phyloP scores from a whole-genome alignment of 30 jellyfish, hydroid and myxozoan genomes.

The Pseudorhiza aurosa region DNA sequence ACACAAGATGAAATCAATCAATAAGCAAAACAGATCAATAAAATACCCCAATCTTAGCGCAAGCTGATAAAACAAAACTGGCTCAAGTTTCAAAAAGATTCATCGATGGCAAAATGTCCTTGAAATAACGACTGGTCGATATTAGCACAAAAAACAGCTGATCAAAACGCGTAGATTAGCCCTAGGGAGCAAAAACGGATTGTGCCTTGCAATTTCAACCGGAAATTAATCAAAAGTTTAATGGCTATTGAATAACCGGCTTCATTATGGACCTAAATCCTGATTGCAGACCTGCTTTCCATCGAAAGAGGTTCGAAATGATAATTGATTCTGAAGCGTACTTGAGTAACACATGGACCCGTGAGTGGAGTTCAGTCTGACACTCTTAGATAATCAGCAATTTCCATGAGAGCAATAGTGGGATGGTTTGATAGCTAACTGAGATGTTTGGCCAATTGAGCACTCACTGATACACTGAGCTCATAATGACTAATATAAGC shows the following conservation, averaged over 20 bases:
- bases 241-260: constrained; percentile 6
- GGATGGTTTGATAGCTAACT: not conserved
- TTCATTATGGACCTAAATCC: not conserved
- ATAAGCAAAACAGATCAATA: too few species aligned
- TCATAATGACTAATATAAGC: not conserved
- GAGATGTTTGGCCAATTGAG: not conserved
- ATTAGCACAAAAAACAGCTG: too few species aligned
- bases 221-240: not conserved
- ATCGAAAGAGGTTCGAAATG: not conserved
- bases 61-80: too few species aligned
- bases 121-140: too few species aligned
- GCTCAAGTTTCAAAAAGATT: too few species aligned
- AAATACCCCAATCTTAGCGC: too few species aligned
- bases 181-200: too few species aligned
- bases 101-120: too few species aligned
- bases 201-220: not conserved
- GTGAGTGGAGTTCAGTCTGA: constrained; percentile 6
- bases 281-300: not conserved
- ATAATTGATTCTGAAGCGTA: constrained; percentile 27
- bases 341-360: constrained; percentile 23
- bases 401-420: constrained; percentile 4
- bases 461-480: not conserved
- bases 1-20: too few species aligned
- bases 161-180: not conserved
- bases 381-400: constrained; percentile 1